Evolutionary conservation across 1,140 invertebrate genomes (phyloP), one percentile per base, ranked within the genome.

Genomic region (Paracyclopina nana): DNA sequence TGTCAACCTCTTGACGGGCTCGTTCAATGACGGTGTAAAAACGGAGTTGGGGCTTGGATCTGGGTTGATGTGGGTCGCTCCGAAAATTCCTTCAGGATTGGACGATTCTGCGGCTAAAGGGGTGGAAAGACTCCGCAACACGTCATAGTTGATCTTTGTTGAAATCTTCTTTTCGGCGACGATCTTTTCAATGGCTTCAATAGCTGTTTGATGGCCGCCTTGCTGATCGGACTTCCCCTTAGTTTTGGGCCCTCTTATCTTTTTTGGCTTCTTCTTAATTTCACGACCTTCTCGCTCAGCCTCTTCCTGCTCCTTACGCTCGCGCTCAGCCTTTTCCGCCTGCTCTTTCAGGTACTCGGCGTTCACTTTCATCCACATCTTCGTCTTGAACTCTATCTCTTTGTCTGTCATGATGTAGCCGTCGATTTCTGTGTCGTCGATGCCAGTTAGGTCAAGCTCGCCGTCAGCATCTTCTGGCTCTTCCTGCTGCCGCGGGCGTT

Each of bases 101-200:
- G n/a, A n/a, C n/a, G n/a, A n/a, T n/a, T n/a, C n/a, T n/a, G n/a
- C n/a, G n/a, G n/a, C n/a, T 16, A 12, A 22, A 25, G 28, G 25
- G 25, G 45, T 27, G 25, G 28, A 43, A 22, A 90, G 65, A 60
- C 76, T 82, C 59, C 85, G 87, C 11, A 97, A 66, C 16, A 96
- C 90, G 58, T 96, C 90, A 61, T 96, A 97, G 65, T 97, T 94
- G 27, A 97, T 94, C 72, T 97, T 97, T 4, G 75, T 78, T 0
- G 90, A 95, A 52, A 97, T 80, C 61, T 84, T 85, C 63, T 91
- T 94, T 58, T 92, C 87, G 57, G 86, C 79, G 6, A 95, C 63
- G 75, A 95, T 88, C 63, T 87, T 91, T 60, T 88, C 83, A 25
- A 94, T 87, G 0, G 87, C 88, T 68, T 94, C 87, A 1, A 78